Base-by-base conservation (phyloP, 1,140 invertebrate genomes). In the Drosophila busckii region DNA sequence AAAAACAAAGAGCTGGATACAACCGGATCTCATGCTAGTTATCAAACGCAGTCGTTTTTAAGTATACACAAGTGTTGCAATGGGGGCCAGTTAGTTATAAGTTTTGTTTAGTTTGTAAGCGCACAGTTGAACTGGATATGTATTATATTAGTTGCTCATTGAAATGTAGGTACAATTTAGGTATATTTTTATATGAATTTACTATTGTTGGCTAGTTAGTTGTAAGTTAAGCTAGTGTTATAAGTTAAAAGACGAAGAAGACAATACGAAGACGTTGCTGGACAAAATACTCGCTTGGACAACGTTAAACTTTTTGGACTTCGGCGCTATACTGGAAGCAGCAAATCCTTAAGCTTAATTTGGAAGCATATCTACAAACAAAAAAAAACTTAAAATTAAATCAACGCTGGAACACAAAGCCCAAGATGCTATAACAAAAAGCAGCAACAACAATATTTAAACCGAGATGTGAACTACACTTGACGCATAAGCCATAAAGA, bases 111-210 rank as follows among this genome's bases (percentile, higher is more conserved):
- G 15, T 15, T 23, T 8, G 6, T 37, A 59, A 53, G 38, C 9
- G 12, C 10, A 31, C 25, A 44, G 48, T 59, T 53, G 10, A 59
- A 44, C 17, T 53, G 55, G 42, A 23, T 25, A 40, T 32, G 17
- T 22, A 20, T 3, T 10, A 22, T 37, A 37, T 41, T 16, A 34
- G 15, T 15, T 12, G 7, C 42, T 4, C 26, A 19, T 6, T 49
- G 4, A 12, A 6, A 5, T 19, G 1, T 53, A 17, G 29, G n/a
- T n/a, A n/a, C n/a, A n/a, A 37, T 19, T 35, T 32, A 19, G 6
- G n/a, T 42, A 9, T 16, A 37, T 15, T 16, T 50, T n/a, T 17
- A 19, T 12, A 25, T 15, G 16, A 3, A 7, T 15, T 12, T 31
- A 10, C 5, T 7, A 49, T 49, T 56, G 34, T 56, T 38, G 44